phyloP scores from a whole-genome alignment of 1,140 invertebrate species.

The Whitmania pigra region DNA sequence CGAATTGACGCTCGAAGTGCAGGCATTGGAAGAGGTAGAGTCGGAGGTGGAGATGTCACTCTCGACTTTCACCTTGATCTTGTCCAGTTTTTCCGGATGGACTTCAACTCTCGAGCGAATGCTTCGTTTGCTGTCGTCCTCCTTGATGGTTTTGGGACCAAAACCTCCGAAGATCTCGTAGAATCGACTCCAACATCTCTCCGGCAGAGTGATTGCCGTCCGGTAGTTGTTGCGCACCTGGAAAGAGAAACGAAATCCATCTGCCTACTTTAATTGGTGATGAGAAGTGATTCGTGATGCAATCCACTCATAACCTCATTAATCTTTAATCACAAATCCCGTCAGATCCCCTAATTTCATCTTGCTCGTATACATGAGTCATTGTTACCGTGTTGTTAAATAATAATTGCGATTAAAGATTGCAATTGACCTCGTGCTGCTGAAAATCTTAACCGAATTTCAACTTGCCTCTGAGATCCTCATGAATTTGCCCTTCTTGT shows the following conservation, averaged over 20 bases:
- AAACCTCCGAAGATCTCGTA: constrained; percentile 80
- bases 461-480: constrained; percentile 80
- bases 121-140: background rate
- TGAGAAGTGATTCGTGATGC: too few species aligned
- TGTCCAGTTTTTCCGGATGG: background rate
- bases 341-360: too few species aligned
- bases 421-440: too few species aligned
- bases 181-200: constrained; percentile 90
- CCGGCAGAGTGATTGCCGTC: constrained; percentile 91
- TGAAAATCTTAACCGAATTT: too few species aligned
- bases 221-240: constrained; percentile 93
- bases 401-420: too few species aligned
- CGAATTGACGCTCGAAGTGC: too few species aligned
- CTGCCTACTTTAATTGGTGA: too few species aligned
- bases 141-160: constrained; percentile 25
- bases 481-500: constrained; percentile 95
- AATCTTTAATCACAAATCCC: too few species aligned
- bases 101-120: background rate
- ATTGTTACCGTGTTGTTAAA: too few species aligned
- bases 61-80: background rate
- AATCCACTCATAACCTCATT: too few species aligned
- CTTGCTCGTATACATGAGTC: too few species aligned
- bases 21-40: too few species aligned
- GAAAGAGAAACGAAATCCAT: background rate
- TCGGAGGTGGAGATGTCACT: background rate